Conservation (phyloP, 2,113 vertebrate species). For the Stegastes partitus region DNA sequence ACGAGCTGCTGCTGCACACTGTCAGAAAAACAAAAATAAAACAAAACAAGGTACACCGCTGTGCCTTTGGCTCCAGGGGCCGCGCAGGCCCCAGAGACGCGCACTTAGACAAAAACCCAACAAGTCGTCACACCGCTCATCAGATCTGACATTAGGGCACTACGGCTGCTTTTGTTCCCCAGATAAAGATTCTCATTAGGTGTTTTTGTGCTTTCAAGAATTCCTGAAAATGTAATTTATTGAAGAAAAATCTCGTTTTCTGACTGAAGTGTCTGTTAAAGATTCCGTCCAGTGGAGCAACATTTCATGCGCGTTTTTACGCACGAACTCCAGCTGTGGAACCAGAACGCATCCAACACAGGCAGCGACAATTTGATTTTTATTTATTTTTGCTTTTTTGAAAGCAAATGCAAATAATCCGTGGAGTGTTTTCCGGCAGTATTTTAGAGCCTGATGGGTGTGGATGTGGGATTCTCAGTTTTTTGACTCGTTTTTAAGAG, state of each 20-base stretch:
- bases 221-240: background rate
- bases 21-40: conserved; percentile 64
- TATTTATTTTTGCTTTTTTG: background rate
- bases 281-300: no score
- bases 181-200: background rate
- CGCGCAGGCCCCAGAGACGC: background rate
- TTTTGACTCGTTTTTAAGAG: background rate
- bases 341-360: conserved; percentile 38
- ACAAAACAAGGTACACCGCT: conserved; percentile 58
- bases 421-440: background rate
- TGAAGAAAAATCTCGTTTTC: background rate
- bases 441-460: background rate
- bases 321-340: background rate
- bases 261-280: background rate
- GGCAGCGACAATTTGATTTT: background rate
- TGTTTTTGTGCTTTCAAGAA: no score
- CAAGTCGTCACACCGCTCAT: no score
- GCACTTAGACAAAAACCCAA: conserved; percentile 2
- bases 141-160: no score
- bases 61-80: background rate
- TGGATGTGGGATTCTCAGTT: conserved; percentile 7
- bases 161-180: background rate
- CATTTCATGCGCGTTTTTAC: background rate
- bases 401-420: background rate
- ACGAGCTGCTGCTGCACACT: conserved; percentile 59